phyloP scores from a whole-genome alignment of 2,797 vertebrate genomes.

The Borostomias antarcticus region DNA sequence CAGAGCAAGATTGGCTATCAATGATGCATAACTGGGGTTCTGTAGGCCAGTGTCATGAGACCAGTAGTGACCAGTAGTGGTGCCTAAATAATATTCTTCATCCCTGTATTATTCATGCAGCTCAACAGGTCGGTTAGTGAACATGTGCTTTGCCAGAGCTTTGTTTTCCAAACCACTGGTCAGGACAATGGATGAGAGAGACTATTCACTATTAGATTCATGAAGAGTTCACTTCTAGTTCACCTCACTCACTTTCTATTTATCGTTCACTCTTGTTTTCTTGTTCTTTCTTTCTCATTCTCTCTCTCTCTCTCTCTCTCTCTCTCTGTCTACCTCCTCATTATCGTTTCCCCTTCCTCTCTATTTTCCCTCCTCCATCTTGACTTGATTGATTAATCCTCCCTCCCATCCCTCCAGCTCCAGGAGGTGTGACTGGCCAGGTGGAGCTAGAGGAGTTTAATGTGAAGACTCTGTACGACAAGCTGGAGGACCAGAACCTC shows the following conservation, averaged over 20 bases:
- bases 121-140: slow-evolving; percentile 41
- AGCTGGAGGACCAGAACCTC: slow-evolving; percentile 93
- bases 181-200: not conserved
- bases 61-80: too few relatives aligned
- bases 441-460: slow-evolving; percentile 88
- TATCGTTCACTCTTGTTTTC: not conserved
- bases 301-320: not conserved
- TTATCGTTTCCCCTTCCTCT: not conserved
- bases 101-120: slow-evolving; percentile 55
- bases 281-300: slow-evolving; percentile 1
- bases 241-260: not conserved
- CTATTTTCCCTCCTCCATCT: not conserved
- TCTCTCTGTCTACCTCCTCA: not conserved
- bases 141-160: slow-evolving; percentile 24
- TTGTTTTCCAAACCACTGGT: slow-evolving; percentile 46
- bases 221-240: not conserved
- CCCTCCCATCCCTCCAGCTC: slow-evolving; percentile 4
- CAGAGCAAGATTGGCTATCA: too few relatives aligned
- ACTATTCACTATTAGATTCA: not conserved
- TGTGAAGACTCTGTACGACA: slow-evolving; percentile 88
- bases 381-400: not conserved
- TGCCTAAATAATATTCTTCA: slow-evolving; percentile 21
- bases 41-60: not conserved
- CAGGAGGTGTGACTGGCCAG: slow-evolving; percentile 56
- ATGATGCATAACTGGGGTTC: too few relatives aligned